Base-by-base conservation (phyloP, 2,888 invertebrate genomes). In the Drosophila limbata region DNA sequence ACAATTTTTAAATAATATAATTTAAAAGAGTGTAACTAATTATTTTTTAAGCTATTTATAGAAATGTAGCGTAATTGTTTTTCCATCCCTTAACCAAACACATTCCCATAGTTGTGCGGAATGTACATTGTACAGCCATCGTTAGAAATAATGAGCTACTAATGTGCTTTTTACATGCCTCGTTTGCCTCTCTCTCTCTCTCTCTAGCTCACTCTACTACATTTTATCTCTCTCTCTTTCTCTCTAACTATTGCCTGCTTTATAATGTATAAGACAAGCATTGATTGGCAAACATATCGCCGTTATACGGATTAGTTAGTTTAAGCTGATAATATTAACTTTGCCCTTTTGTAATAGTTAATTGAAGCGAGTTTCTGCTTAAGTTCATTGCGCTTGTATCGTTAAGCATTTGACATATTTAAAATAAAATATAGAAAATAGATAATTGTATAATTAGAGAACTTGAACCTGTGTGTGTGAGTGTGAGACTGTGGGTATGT, bases 121-220 rank as follows among this genome's bases (percentile, higher is more conserved):
- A 25, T 37, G 68, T 52, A 39, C 50, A 80, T 60, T 61, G 68
- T 64, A 51, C 65, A 53, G 64, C 44, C 64, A 65, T 59, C 69
- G 67, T 68, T 65, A 50, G 56, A 53, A 66, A 72, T 77, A 88
- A 81, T 81, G 76, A 83, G 71, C 77, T 83, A 76, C 75, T 85
- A 85, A 88, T 88, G 77, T 77, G 64, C 67, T 76, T 73, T 79
- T 81, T 73, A 80, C 81, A 81, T 85, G 81, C 64, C 31, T 44
- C 62, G n/a, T 25, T 28, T 25, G n/a, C 19, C 10, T 28, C 52
- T 15, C 40, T 31, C 37, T 19, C 33, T 25, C 33, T n/a, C 17
- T 40, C 17, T 13, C n/a, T n/a, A 5, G 3, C 2, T n/a, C 21
- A 5, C 31, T 47, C 8, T 2, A 19, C 21, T n/a, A n/a, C 33